These are phyloP conservation scores for Thalassarche chlororhynchos DNA, from an alignment of 2,113 vertebrate genomes.

Conservation along the genomic window DNA sequence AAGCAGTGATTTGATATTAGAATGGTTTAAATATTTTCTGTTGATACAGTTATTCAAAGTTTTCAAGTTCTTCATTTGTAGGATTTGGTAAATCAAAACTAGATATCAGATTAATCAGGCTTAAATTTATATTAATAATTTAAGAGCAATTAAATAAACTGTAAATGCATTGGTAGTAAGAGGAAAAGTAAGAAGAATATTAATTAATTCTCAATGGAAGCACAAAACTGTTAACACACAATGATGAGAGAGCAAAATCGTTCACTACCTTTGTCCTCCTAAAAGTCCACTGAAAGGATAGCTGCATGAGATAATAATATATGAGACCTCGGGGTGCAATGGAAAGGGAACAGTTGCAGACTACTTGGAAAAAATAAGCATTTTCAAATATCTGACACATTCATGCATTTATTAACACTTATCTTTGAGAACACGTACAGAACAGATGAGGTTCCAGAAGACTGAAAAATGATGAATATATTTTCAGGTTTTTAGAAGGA, in stretches of 20 bases:
- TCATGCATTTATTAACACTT: background rate
- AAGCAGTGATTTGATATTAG: background rate
- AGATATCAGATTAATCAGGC: background rate
- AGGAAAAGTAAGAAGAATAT: background rate
- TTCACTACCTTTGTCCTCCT: background rate
- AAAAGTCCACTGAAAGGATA: background rate
- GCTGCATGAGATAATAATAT: background rate
- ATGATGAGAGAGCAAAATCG: accelerated
- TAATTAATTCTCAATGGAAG: background rate
- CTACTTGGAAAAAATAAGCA: background rate
- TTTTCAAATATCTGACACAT: background rate
- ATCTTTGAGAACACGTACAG: background rate
- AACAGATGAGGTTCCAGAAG: background rate
- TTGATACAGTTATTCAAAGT: background rate
- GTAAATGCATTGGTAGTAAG: background rate
- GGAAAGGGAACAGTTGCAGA: background rate
- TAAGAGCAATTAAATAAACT: background rate
- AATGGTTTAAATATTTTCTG: background rate
- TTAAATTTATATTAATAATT: background rate
- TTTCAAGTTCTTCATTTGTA: background rate
- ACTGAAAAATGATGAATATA: background rate
- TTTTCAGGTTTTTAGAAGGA: background rate
- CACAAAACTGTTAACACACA: background rate
- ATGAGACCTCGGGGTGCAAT: background rate
- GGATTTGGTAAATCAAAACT: background rate